phyloP scores from a whole-genome alignment of 2,113 vertebrate species.

The Stegostoma tigrinum region DNA sequence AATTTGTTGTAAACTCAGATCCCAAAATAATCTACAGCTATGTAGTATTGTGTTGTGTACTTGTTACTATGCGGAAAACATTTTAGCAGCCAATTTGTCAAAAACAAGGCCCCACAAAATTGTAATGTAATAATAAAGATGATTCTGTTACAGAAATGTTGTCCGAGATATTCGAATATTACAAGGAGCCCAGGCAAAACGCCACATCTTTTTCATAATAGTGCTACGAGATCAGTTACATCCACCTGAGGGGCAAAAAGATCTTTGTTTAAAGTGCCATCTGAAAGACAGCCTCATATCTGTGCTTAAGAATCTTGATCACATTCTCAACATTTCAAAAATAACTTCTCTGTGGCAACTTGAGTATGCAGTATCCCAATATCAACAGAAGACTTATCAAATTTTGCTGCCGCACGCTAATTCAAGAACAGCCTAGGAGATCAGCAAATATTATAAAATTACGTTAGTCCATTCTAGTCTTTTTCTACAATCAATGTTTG shows the following conservation, averaged over 20 bases:
- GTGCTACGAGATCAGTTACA: not conserved
- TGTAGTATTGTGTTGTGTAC: not conserved
- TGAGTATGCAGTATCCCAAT: not conserved
- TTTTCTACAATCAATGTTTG: not conserved
- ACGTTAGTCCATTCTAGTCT: not conserved
- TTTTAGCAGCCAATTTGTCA: not conserved
- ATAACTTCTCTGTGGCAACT: not conserved
- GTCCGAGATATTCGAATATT: not conserved
- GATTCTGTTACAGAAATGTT: not conserved
- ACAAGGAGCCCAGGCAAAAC: not conserved
- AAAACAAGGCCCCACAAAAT: not conserved
- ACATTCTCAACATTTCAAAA: not conserved
- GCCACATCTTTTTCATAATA: not conserved
- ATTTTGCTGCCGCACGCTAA: not conserved
- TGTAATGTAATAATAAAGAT: not conserved
- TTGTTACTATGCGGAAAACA: not conserved
- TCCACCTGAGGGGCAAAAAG: not conserved
- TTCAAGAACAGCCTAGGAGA: not conserved
- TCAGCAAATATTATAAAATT: not conserved
- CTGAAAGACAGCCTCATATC: not conserved
- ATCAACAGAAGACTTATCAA: not conserved
- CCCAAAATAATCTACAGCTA: not conserved
- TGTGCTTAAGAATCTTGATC: not conserved
- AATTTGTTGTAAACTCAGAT: not conserved
- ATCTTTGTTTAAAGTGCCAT: not conserved